Conservation (phyloP, 2,888 invertebrate genomes). For the Lucinisca nassula region DNA sequence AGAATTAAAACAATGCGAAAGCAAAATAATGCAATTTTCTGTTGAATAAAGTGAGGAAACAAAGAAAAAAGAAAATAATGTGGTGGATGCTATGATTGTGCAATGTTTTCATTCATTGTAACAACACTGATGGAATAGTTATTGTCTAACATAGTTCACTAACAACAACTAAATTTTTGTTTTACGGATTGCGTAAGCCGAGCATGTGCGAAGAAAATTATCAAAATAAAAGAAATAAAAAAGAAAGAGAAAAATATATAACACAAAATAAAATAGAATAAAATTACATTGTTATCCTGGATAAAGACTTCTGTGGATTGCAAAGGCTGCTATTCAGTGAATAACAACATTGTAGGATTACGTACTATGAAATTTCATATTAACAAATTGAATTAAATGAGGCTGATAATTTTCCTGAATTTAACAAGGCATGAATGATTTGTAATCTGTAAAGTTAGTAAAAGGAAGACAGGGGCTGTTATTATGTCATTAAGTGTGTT, state of each 20-base stretch:
- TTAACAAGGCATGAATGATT: background rate
- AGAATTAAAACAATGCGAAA: background rate
- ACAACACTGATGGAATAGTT: background rate
- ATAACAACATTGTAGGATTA: no score
- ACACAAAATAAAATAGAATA: no score
- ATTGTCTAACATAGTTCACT: background rate
- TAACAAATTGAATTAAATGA: background rate
- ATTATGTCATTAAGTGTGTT: conserved; percentile 9
- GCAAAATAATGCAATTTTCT: background rate
- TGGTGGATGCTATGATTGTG: background rate
- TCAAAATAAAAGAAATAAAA: no score
- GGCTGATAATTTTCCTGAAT: background rate
- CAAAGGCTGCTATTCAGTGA: no score
- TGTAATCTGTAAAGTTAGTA: background rate
- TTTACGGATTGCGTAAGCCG: no score
- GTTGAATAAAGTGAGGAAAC: background rate
- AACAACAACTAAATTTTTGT: no score
- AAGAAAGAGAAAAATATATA: no score
- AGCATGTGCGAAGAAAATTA: no score
- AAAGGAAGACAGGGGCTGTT: background rate
- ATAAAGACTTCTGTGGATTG: no score
- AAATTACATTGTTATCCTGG: no score
- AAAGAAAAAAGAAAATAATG: background rate
- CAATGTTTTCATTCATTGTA: background rate
- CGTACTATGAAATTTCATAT: background rate